Evolutionary conservation across 2,113 vertebrate species (phyloP).

Genomic region (Natator depressus): DNA sequence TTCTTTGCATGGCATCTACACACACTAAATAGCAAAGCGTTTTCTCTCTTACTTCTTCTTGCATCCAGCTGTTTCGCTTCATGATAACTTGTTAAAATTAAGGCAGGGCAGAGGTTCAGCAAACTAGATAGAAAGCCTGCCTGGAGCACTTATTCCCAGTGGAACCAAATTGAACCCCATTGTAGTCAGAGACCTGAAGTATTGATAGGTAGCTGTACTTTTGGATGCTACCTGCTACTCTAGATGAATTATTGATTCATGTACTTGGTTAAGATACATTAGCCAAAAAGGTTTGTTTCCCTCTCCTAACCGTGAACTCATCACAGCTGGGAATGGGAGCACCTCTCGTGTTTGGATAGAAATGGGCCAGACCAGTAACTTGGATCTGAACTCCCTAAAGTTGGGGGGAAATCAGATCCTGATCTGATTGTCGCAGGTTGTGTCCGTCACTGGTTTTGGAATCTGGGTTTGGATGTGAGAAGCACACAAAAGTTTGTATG

Average conservation of each 20-base stretch:
- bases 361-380: background rate
- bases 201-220: slow-evolving; percentile 54
- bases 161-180: background rate
- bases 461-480: background rate
- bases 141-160: background rate
- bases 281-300: background rate
- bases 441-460: background rate
- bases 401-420: background rate
- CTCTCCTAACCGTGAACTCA: background rate
- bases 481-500: background rate
- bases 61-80: background rate
- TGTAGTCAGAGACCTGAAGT: slow-evolving; percentile 44
- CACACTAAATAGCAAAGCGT: rapidly evolving
- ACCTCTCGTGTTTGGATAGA: background rate
- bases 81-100: background rate
- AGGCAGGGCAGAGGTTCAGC: slow-evolving; percentile 26
- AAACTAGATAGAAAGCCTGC: slow-evolving; percentile 6
- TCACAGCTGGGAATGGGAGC: background rate
- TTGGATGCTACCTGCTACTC: slow-evolving; percentile 13
- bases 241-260: background rate
- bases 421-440: background rate
- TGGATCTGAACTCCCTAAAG: background rate
- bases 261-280: background rate
- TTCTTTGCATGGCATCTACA: background rate
- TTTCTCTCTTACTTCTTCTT: background rate